Evolutionary conservation across 2,797 vertebrate species (phyloP).

Genomic region (Onychomys leucogaster): DNA sequence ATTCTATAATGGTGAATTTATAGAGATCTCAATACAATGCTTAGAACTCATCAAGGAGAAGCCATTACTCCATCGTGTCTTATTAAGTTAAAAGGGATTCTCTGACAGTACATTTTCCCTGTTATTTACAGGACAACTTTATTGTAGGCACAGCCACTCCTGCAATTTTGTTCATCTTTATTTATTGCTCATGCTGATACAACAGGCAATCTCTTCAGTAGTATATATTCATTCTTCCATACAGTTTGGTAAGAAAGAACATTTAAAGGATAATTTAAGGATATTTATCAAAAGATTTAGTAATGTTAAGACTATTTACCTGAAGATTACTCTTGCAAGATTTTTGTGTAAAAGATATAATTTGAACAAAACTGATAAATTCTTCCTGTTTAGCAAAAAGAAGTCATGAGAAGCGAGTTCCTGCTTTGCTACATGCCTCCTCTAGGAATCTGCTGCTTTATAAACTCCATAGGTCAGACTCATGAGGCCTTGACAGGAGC

Average conservation of each 20-base stretch:
- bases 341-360: neutral
- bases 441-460: neutral
- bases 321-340: neutral
- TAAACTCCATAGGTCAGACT: neutral
- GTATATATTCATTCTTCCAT: neutral
- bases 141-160: slow-evolving; percentile 29
- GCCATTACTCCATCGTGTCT: slow-evolving; percentile 38
- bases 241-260: neutral
- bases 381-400: neutral
- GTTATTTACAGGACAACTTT: slow-evolving; percentile 13
- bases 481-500: neutral
- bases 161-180: slow-evolving; percentile 38
- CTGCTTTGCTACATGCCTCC: too few relatives aligned
- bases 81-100: slow-evolving; percentile 31
- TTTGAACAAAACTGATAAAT: neutral
- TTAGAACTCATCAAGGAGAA: neutral
- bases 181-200: neutral
- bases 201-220: slow-evolving; percentile 17
- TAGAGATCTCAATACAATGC: neutral
- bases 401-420: neutral
- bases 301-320: neutral
- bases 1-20: neutral
- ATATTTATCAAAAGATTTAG: neutral
- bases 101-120: neutral
- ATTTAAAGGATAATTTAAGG: slow-evolving; percentile 10